These are phyloP conservation scores for Linurgus olivaceus DNA, from an alignment of 2,797 vertebrate genomes.

Conservation along the genomic window DNA sequence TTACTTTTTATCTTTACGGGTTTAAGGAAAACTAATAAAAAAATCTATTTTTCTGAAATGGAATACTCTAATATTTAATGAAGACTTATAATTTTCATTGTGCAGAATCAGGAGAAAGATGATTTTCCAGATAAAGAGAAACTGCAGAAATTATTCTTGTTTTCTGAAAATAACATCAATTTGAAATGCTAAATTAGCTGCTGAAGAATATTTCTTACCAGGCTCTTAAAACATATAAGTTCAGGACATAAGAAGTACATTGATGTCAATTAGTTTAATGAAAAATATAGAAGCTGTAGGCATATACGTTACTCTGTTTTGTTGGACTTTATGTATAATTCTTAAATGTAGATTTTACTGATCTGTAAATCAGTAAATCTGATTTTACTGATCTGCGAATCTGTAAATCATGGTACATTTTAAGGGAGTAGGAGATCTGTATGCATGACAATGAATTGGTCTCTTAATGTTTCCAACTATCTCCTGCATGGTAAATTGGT, in stretches of 20 bases:
- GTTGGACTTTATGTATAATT: background rate
- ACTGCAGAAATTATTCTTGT: background rate
- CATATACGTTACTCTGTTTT: background rate
- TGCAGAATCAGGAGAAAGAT: background rate
- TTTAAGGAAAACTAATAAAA: background rate
- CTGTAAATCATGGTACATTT: background rate
- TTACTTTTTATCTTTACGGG: background rate
- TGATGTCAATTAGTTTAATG: background rate
- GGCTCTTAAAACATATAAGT: rapidly evolving
- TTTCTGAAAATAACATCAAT: background rate
- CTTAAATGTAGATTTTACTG: background rate
- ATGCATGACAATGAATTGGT: background rate
- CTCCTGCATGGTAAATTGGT: background rate
- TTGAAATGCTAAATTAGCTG: background rate
- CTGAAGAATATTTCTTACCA: background rate
- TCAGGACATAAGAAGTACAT: background rate
- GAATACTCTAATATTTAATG: background rate
- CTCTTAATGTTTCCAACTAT: background rate
- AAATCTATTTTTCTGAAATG: background rate
- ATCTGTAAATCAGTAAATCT: background rate
- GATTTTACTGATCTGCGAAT: background rate
- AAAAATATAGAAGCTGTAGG: background rate
- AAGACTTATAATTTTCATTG: background rate
- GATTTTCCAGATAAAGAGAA: background rate
- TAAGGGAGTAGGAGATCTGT: background rate